A percentile compares a stretch with the other conserved stretches of the same genome.
Evolutionary conservation across 1,140 invertebrate species (phyloP).

Genomic region (Drosophila triauraria): DNA sequence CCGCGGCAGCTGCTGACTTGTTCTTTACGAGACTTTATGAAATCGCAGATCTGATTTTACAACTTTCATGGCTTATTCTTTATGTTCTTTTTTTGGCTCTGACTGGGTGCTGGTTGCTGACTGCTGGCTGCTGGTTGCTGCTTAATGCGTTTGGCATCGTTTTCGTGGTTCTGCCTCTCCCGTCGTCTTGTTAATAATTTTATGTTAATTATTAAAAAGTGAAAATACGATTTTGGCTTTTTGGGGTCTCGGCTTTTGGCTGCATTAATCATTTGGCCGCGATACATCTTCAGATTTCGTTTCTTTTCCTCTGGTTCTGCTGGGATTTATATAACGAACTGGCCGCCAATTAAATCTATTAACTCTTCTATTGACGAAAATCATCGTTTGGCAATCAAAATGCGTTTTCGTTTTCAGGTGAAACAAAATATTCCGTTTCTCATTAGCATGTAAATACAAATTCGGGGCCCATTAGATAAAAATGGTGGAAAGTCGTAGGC

Average conservation of each 20-base stretch:
- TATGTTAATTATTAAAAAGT: constrained; percentile 85
- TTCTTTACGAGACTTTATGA: constrained; percentile 73
- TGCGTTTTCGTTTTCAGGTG: constrained; percentile 45
- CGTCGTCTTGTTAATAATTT: constrained; percentile 68
- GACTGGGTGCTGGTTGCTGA: constrained; percentile 9
- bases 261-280: constrained; percentile 61
- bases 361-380: constrained; percentile 24
- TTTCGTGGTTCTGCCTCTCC: constrained; percentile 60
- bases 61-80: constrained; percentile 75
- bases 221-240: constrained; percentile 71
- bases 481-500: constrained; percentile 29
- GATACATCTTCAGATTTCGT: constrained; percentile 26
- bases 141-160: constrained; percentile 66
- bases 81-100: constrained; percentile 6
- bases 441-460: constrained; percentile 61
- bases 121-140: constrained; percentile 35
- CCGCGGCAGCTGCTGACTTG: constrained; percentile 1
- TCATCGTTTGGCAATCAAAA: constrained; percentile 54
- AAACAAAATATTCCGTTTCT: constrained; percentile 62
- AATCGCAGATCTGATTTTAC: constrained; percentile 66
- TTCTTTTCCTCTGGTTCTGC: constrained; percentile 51
- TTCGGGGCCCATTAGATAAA: constrained; percentile 27
- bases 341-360: constrained; percentile 46
- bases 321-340: constrained; percentile 64
- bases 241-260: constrained; percentile 52